phyloP scores from a whole-genome alignment of 2,797 vertebrate species.

The Gorsachius magnificus region DNA sequence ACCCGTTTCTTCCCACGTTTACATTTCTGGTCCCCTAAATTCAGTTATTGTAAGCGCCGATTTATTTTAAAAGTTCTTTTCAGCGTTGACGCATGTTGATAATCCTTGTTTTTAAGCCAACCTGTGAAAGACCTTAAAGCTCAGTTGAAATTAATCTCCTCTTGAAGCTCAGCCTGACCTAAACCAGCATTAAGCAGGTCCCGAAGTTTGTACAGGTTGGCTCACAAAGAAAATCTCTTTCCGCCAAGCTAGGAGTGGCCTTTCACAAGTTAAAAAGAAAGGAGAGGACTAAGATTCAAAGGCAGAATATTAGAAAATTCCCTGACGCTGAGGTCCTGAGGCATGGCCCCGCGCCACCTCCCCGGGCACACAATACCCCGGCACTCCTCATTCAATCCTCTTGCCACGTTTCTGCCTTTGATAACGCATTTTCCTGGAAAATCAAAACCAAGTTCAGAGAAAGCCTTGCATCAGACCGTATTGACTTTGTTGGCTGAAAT shows the following conservation, averaged over 20 bases:
- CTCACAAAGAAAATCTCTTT: neutral
- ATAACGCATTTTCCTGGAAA: neutral
- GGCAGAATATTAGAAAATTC: neutral
- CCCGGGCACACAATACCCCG: neutral
- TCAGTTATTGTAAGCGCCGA: fast-evolving
- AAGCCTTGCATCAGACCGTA: neutral
- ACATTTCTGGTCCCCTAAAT: neutral
- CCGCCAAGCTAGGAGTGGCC: neutral
- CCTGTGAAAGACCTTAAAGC: neutral
- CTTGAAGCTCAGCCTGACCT: neutral
- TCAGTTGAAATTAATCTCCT: neutral
- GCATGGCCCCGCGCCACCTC: fast-evolving
- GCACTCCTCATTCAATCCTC: neutral
- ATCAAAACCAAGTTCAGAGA: neutral
- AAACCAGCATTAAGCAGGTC: neutral
- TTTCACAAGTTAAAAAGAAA: neutral
- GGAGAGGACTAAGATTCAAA: neutral
- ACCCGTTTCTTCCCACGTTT: neutral
- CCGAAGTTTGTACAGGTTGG: neutral
- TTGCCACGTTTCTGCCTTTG: neutral
- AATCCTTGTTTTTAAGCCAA: neutral
- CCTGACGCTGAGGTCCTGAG: neutral
- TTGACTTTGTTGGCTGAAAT: neutral
- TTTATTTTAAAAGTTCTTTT: neutral
- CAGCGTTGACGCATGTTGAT: fast-evolving